phyloP scores from a whole-genome alignment of 2,797 vertebrate genomes.

The Leuciscus waleckii region DNA sequence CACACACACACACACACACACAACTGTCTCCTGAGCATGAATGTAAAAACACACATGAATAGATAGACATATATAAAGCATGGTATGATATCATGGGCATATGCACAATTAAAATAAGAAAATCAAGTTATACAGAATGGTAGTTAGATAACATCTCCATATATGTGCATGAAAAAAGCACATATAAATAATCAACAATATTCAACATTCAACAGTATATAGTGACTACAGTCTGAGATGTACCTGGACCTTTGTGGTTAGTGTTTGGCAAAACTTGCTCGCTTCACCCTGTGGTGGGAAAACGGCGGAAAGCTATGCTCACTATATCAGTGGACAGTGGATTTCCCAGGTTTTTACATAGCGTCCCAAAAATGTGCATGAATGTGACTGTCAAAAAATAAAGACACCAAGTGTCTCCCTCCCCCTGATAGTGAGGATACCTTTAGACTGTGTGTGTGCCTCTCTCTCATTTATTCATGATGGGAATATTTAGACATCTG shows the following conservation, averaged over 20 bases:
- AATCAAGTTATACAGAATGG: not conserved
- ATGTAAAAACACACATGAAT: not conserved
- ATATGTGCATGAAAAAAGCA: not conserved
- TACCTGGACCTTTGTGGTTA: not conserved
- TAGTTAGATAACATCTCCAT: not conserved
- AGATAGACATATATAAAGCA: not conserved
- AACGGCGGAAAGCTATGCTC: not conserved
- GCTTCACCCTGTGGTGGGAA: not conserved
- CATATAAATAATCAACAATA: not conserved
- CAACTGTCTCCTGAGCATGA: not conserved
- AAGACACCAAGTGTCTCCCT: slow-evolving; percentile 65
- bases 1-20: too few relatives aligned
- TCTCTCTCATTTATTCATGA: slow-evolving; percentile 71
- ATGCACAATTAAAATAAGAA: not conserved
- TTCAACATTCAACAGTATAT: not conserved
- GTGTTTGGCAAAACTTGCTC: not conserved
- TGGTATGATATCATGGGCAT: not conserved
- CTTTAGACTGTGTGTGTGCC: slow-evolving; percentile 27
- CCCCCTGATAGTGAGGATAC: slow-evolving; percentile 47
- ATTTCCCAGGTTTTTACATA: slow-evolving; percentile 66
- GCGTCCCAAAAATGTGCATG: slow-evolving; percentile 79
- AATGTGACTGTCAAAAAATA: slow-evolving; percentile 78
- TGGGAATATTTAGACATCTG: slow-evolving; percentile 42
- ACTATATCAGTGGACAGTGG: not conserved
- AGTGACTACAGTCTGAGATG: not conserved